Conservation (phyloP, 2,113 vertebrate species). For the Pagrus major region DNA sequence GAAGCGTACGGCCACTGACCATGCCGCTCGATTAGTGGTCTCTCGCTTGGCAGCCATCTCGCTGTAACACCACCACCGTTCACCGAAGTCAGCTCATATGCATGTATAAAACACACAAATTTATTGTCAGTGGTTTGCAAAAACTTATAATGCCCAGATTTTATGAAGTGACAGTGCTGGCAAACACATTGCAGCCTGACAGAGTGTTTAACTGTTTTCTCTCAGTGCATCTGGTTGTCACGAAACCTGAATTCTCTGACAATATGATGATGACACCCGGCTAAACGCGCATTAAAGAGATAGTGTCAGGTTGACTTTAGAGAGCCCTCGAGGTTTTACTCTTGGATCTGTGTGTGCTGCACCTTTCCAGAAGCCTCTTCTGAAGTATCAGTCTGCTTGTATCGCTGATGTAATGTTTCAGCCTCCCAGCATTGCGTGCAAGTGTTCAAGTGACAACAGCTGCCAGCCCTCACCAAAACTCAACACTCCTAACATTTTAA, state of each 20-base stretch:
- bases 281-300: constrained; percentile 12
- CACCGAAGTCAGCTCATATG: too few species aligned
- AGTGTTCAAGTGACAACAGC: constrained; percentile 65
- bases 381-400: constrained; percentile 31
- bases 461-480: constrained; percentile 57
- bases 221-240: background rate
- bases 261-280: background rate
- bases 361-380: constrained; percentile 39
- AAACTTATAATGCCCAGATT: too few species aligned
- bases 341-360: constrained; percentile 11
- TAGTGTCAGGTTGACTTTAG: constrained; percentile 19
- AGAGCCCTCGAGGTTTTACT: constrained; percentile 11
- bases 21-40: too few species aligned
- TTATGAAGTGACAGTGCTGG: too few species aligned
- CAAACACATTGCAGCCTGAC: background rate
- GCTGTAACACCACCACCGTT: too few species aligned
- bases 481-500: constrained; percentile 52
- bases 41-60: too few species aligned
- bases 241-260: constrained; percentile 23
- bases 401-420: constrained; percentile 42
- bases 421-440: constrained; percentile 26
- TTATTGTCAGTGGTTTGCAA: too few species aligned
- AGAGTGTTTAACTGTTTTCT: background rate
- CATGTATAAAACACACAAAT: too few species aligned
- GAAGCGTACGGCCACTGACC: too few species aligned